A percentile compares a stretch with the other conserved stretches of the same genome.
These are phyloP conservation scores for Tinea semifulvella DNA, from an alignment of 2,888 invertebrate species.

Conservation along the genomic window DNA sequence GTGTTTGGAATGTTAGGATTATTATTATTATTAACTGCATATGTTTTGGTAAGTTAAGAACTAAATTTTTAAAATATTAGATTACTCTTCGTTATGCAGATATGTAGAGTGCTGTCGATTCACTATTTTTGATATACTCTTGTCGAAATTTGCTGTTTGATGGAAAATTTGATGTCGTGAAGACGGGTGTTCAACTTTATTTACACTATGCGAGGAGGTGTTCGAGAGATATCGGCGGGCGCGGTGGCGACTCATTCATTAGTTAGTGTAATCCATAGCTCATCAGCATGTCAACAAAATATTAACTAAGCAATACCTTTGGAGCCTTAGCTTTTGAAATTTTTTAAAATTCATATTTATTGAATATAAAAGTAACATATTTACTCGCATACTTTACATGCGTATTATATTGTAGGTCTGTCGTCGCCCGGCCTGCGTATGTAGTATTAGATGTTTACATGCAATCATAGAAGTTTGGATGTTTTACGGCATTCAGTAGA, in stretches of 20 bases:
- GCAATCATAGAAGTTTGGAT: conserved; percentile 52
- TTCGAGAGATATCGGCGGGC: conserved; percentile 23
- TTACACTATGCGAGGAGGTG: conserved; percentile 61
- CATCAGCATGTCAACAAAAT: not conserved
- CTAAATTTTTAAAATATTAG: too few relatives aligned
- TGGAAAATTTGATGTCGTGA: conserved; percentile 31
- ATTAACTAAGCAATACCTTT: conserved; percentile 8
- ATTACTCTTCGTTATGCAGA: too few relatives aligned
- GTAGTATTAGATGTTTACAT: conserved; percentile 58
- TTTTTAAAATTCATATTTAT: conserved; percentile 1
- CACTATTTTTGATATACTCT: conserved; percentile 68
- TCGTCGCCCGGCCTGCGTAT: conserved; percentile 29
- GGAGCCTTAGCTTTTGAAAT: conserved; percentile 9
- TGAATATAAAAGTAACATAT: not conserved
- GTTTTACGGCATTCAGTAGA: conserved; percentile 54
- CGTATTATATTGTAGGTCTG: conserved; percentile 41
- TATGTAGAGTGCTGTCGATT: conserved; percentile 26
- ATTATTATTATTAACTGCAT: too few relatives aligned
- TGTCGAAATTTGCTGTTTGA: conserved; percentile 63
- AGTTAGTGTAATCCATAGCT: not conserved
- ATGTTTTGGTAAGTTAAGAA: too few relatives aligned
- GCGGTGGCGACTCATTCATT: not conserved
- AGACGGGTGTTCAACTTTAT: conserved; percentile 41
- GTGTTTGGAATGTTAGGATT: too few relatives aligned
- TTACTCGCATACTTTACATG: not conserved